Conservation (phyloP, 2,797 vertebrate genomes). For the Cossypha niveicapilla region DNA sequence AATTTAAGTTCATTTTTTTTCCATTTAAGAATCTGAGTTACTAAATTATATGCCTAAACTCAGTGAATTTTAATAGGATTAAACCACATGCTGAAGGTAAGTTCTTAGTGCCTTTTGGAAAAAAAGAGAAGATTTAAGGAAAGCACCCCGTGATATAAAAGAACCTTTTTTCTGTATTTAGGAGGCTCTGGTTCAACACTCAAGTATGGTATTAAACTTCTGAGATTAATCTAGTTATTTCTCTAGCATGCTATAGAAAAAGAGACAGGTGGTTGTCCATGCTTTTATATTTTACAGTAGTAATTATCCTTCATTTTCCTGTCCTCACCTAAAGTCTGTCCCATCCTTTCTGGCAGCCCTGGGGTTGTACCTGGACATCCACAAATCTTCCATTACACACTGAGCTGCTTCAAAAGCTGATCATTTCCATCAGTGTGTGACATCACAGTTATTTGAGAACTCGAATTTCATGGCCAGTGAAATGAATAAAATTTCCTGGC, state of each 20-base stretch:
- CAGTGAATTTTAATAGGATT: not conserved
- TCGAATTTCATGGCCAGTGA: not conserved
- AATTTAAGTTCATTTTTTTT: not conserved
- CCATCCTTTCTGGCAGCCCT: not conserved
- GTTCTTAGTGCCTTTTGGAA: not conserved
- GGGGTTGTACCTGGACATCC: not conserved
- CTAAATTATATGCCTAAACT: not conserved
- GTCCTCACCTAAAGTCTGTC: not conserved
- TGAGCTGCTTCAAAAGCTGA: not conserved
- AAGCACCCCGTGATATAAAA: not conserved
- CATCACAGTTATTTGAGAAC: not conserved
- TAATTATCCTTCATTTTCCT: not conserved
- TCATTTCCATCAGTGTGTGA: not conserved
- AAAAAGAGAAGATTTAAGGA: not conserved
- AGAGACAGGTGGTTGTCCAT: not conserved
- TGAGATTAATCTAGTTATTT: not conserved
- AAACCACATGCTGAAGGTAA: not conserved
- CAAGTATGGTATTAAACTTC: not conserved
- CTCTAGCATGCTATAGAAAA: not conserved
- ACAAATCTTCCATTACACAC: not conserved
- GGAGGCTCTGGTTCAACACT: not conserved
- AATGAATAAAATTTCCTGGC: not conserved
- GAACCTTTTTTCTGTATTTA: not conserved
- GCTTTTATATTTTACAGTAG: not conserved
- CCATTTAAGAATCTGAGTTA: not conserved